phyloP scores from a whole-genome alignment of 2,888 invertebrate genomes.

The Drosophila paracracens region DNA sequence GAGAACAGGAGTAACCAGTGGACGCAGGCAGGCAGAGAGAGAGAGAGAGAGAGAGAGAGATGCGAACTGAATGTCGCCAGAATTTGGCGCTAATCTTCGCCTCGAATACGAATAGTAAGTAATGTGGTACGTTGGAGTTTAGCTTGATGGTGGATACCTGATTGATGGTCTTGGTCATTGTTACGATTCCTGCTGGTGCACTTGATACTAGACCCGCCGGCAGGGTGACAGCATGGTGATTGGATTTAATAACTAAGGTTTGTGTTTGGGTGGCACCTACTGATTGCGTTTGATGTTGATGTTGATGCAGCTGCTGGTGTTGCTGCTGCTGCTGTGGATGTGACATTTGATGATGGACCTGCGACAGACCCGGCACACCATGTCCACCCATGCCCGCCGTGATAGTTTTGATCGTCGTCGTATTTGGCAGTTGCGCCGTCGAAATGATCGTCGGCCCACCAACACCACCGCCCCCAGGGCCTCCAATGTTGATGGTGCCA shows the following conservation, averaged over 20 bases:
- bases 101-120: conserved; percentile 22
- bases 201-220: conserved; percentile 86
- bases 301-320: conserved; percentile 64
- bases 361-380: conserved; percentile 76
- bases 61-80: conserved; percentile 36
- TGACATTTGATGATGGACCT: conserved; percentile 76
- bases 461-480: conserved; percentile 67
- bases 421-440: conserved; percentile 85
- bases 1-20: conserved; percentile 39
- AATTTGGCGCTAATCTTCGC: conserved; percentile 20
- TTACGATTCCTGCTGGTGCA: conserved; percentile 88
- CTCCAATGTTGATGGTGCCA: conserved; percentile 88
- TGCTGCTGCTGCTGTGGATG: conserved; percentile 60
- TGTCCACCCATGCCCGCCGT: conserved; percentile 77
- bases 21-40: conserved; percentile 39
- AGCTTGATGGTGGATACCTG: conserved; percentile 82
- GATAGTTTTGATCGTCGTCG: conserved; percentile 85
- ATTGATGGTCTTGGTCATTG: conserved; percentile 87
- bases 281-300: conserved; percentile 81
- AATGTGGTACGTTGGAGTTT: conserved; percentile 32
- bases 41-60: conserved; percentile 1
- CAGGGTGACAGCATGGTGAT: conserved; percentile 86
- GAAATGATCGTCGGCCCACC: conserved; percentile 84
- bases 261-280: conserved; percentile 85
- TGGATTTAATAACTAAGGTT: conserved; percentile 85